Conservation (phyloP, 1,140 invertebrate genomes). For the Drosophila biarmipes region DNA sequence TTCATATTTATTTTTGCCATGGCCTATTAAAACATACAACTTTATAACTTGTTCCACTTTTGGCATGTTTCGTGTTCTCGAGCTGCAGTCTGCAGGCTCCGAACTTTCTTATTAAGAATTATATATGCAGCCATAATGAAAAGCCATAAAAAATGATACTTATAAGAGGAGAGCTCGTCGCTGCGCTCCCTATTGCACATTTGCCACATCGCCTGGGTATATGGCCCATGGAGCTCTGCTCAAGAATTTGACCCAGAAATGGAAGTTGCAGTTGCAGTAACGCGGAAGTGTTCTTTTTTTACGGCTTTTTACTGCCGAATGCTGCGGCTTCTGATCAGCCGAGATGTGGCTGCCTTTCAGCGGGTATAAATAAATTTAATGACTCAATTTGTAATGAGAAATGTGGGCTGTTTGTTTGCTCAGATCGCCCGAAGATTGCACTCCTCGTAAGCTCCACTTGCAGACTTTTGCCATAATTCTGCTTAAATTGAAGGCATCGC, state of each 20-base stretch:
- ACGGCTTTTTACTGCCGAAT: slow-evolving; percentile 40
- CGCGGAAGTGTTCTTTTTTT: slow-evolving; percentile 69
- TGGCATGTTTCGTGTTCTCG: slow-evolving; percentile 6
- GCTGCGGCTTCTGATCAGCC: slow-evolving; percentile 16
- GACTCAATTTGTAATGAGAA: slow-evolving; percentile 83
- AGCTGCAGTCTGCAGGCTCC: slow-evolving; percentile 4
- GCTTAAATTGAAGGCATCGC: slow-evolving; percentile 58
- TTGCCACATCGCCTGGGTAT: slow-evolving; percentile 31
- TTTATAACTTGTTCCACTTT: slow-evolving; percentile 73
- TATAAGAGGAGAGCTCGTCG: slow-evolving; percentile 42
- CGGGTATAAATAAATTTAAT: slow-evolving; percentile 82
- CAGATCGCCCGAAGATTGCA: slow-evolving; percentile 31
- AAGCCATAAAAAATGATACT: slow-evolving; percentile 81
- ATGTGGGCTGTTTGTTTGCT: slow-evolving; percentile 61
- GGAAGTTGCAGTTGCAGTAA: slow-evolving; percentile 62
- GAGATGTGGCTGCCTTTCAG: slow-evolving; percentile 60
- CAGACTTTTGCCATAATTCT: slow-evolving; percentile 60
- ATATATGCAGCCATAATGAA: slow-evolving; percentile 75
- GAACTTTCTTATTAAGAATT: slow-evolving; percentile 77
- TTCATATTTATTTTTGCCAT: slow-evolving; percentile 61
- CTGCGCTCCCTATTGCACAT: slow-evolving; percentile 30
- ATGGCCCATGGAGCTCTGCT: slow-evolving; percentile 1
- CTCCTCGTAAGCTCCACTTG: slow-evolving; percentile 56
- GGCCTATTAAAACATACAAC: slow-evolving; percentile 77
- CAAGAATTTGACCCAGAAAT: slow-evolving; percentile 74